These are phyloP conservation scores for Trichosurus vulpecula DNA, from an alignment of 2,797 vertebrate genomes.

Conservation along the genomic window DNA sequence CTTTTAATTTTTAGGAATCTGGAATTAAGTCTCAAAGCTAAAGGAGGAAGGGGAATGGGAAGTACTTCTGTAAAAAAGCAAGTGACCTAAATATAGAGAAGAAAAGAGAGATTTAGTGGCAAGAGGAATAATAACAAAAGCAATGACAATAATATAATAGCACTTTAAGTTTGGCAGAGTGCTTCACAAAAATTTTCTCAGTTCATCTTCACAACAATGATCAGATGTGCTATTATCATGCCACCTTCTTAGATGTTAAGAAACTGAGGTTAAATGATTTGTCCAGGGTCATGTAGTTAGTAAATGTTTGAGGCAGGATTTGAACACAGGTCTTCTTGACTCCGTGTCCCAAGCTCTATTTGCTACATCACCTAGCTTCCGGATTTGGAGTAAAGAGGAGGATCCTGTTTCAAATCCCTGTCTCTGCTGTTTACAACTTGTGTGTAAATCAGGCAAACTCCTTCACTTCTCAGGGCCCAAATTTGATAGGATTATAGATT, in stretches of 20 bases:
- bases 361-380: neutral
- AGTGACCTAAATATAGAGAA: neutral
- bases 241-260: neutral
- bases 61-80: neutral
- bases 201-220: neutral
- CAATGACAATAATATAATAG: neutral
- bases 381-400: neutral
- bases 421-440: neutral
- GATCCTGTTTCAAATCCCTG: neutral
- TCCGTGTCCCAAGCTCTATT: neutral
- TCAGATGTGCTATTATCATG: neutral
- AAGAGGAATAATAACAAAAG: neutral
- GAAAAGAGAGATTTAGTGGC: neutral
- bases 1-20: neutral
- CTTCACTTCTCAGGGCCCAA: neutral
- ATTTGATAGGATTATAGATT: neutral
- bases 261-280: neutral
- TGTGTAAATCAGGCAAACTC: neutral
- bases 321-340: neutral
- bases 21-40: neutral
- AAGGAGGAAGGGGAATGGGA: neutral
- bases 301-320: neutral
- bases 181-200: neutral
- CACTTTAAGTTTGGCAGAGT: too few species aligned
- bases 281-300: neutral